These are phyloP conservation scores for Rallus crepitans DNA, from an alignment of 2,797 vertebrate species.

Conservation along the genomic window DNA sequence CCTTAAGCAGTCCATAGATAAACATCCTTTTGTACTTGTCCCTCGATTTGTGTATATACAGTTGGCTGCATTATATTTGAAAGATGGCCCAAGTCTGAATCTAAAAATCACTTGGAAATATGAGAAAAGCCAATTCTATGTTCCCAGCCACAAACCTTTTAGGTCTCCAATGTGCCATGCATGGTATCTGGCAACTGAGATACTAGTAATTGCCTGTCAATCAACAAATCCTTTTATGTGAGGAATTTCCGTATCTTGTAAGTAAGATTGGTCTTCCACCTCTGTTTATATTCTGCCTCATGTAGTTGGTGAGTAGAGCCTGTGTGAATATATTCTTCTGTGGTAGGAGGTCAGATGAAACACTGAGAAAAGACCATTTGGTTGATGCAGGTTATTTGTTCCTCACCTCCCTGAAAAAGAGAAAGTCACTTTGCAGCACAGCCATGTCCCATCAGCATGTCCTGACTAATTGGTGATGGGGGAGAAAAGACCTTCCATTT, in stretches of 20 bases:
- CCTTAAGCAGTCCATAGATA: neutral
- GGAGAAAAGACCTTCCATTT: neutral
- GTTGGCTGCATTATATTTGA: neutral
- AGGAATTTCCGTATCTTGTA: conserved; percentile 24
- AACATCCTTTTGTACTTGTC: neutral
- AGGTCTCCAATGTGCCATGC: neutral
- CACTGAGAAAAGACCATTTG: neutral
- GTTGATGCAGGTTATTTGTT: neutral
- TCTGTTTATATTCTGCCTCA: conserved; percentile 8
- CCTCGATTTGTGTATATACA: neutral
- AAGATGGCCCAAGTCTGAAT: neutral
- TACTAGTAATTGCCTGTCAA: conserved; percentile 7
- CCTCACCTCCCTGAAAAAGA: neutral
- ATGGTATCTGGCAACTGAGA: neutral
- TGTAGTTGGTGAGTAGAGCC: neutral
- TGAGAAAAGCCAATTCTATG: neutral
- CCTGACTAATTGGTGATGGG: neutral
- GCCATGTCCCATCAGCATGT: neutral
- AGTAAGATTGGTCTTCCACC: conserved; percentile 5
- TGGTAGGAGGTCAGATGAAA: conserved; percentile 7
- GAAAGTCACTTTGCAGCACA: neutral
- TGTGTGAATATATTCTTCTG: neutral
- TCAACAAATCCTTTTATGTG: neutral
- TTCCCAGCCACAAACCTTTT: neutral
- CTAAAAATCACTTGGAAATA: neutral